phyloP scores from a whole-genome alignment of 2,113 vertebrate species.

The Nerophis lumbriciformis region DNA sequence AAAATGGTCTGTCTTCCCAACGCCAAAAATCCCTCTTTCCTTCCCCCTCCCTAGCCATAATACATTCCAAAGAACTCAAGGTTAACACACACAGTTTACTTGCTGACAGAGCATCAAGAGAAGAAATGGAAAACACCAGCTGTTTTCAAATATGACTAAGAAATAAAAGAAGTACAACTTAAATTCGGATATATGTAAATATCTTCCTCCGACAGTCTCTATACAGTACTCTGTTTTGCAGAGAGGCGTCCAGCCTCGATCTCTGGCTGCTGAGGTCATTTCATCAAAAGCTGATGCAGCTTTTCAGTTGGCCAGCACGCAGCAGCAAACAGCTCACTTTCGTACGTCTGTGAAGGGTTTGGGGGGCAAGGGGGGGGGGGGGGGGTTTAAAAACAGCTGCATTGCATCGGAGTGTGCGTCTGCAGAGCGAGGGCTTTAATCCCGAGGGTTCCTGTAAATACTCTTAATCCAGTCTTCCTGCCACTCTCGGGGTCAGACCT shows the following conservation, averaged over 20 bases:
- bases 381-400: not conserved
- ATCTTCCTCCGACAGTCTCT: not conserved
- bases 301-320: not conserved
- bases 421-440: not conserved
- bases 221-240: no score
- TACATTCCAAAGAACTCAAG: no score
- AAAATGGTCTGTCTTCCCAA: no score
- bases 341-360: not conserved
- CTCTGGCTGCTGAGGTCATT: constrained; percentile 14
- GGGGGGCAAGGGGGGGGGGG: no score
- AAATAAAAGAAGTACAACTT: no score
- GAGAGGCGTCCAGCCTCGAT: not conserved
- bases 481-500: constrained; percentile 3
- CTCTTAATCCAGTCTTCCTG: constrained; percentile 3
- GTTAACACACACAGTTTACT: no score
- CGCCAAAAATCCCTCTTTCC: no score
- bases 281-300: constrained; percentile 15
- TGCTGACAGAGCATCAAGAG: no score
- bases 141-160: no score
- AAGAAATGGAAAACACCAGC: no score
- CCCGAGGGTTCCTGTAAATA: not conserved
- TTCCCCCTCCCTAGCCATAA: no score
- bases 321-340: not conserved
- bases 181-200: no score
- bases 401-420: constrained; percentile 6